phyloP scores from a whole-genome alignment of 1,140 invertebrate genomes.

The Zaprionus tsacasi region DNA sequence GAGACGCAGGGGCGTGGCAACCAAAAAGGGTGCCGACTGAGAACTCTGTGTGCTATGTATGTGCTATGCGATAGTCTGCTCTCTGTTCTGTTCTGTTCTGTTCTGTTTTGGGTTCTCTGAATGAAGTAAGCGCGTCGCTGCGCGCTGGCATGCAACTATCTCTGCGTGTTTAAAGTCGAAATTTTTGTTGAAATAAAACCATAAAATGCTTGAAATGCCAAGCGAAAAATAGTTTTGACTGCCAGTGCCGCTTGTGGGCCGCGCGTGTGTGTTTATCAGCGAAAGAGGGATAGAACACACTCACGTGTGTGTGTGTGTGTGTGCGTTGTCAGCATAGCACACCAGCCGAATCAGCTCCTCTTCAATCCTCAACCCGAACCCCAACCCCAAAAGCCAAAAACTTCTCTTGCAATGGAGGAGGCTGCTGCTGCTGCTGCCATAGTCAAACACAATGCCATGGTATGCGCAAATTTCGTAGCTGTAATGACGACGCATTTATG shows the following conservation, averaged over 20 bases:
- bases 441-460: slow-evolving; percentile 78
- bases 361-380: neutral
- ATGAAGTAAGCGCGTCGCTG: slow-evolving; percentile 24
- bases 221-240: slow-evolving; percentile 82
- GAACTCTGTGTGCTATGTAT: slow-evolving; percentile 2
- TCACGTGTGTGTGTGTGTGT: neutral
- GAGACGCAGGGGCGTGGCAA: slow-evolving; percentile 26
- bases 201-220: slow-evolving; percentile 81
- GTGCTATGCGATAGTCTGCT: slow-evolving; percentile 5
- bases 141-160: slow-evolving; percentile 69
- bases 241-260: slow-evolving; percentile 33
- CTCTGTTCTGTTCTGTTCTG: slow-evolving; percentile 11
- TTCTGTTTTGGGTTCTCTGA: slow-evolving; percentile 20
- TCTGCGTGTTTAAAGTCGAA: slow-evolving; percentile 74
- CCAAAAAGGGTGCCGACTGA: slow-evolving; percentile 13
- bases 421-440: slow-evolving; percentile 20
- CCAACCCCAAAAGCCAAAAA: neutral
- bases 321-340: slow-evolving; percentile 46
- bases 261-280: slow-evolving; percentile 12
- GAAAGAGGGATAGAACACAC: neutral
- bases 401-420: neutral
- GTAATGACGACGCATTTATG: slow-evolving; percentile 66
- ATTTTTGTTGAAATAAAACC: slow-evolving; percentile 80
- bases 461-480: slow-evolving; percentile 79
- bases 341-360: slow-evolving; percentile 27